Evolutionary conservation across 2,888 invertebrate species (phyloP).

Genomic region (Escarpia spicata): DNA sequence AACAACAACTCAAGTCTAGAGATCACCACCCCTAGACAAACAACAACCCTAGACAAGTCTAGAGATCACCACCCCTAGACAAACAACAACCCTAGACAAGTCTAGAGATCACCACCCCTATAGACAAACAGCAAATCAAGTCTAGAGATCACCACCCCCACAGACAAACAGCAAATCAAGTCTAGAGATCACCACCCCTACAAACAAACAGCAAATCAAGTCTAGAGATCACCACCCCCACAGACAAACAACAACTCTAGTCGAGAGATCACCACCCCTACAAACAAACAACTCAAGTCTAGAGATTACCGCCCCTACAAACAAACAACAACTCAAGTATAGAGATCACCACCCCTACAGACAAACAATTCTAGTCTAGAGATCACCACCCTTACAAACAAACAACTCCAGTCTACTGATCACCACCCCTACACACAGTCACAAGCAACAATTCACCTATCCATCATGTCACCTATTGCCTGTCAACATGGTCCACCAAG

Average conservation of each 20-base stretch:
- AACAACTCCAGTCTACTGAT: neutral
- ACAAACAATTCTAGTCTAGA: neutral
- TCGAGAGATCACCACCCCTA: too few species aligned
- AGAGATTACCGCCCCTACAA: neutral
- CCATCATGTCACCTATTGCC: too few species aligned
- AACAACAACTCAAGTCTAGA: neutral
- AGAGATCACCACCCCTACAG: neutral
- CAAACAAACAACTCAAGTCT: neutral
- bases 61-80: neutral
- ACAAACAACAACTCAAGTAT: neutral
- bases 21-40: neutral
- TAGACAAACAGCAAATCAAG: neutral
- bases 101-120: neutral
- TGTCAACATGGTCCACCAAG: too few species aligned
- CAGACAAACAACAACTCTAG: too few species aligned
- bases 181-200: neutral
- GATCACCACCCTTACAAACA: neutral
- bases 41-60: neutral
- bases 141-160: neutral
- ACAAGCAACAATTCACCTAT: too few species aligned
- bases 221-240: neutral
- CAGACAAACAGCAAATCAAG: neutral
- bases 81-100: neutral
- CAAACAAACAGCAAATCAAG: neutral
- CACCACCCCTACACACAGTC: slow-evolving; percentile 7